A percentile compares a stretch with the other conserved stretches of the same genome.
These are phyloP conservation scores for Ciconia maguari DNA, from an alignment of 2,113 vertebrate species.

Conservation along the genomic window DNA sequence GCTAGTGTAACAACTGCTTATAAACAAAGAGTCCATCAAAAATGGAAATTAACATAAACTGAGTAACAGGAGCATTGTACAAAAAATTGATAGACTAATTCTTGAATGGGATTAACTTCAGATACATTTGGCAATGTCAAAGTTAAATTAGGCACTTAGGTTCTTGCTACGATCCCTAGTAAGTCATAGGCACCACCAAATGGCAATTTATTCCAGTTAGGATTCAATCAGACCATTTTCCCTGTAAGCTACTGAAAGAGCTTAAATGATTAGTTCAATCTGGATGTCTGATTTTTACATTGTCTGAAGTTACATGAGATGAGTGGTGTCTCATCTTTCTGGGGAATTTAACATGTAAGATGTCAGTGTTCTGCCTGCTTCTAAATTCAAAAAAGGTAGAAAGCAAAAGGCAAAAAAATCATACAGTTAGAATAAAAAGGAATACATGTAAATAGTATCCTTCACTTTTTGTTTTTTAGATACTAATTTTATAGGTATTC, in stretches of 20 bases:
- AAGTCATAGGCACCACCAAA: neutral
- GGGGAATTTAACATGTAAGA: neutral
- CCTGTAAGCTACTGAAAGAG: neutral
- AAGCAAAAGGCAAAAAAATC: neutral
- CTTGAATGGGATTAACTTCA: neutral
- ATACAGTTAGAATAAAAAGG: neutral
- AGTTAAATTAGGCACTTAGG: neutral
- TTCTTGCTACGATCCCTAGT: neutral
- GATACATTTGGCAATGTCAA: neutral
- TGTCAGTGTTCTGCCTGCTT: neutral
- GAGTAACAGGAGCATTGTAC: neutral
- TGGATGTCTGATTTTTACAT: slow-evolving; percentile 17
- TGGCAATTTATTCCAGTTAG: neutral
- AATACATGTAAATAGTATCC: neutral
- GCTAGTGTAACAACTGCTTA: neutral
- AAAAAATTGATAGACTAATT: neutral
- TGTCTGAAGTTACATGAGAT: slow-evolving; percentile 14
- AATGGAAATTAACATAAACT: neutral
- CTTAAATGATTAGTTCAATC: neutral
- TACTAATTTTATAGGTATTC: neutral
- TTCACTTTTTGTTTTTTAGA: neutral
- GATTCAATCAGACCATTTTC: slow-evolving; percentile 3
- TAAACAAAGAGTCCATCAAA: neutral
- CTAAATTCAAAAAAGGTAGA: neutral
- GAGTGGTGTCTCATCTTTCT: neutral